Evolutionary conservation across 2,113 vertebrate species (phyloP).

Genomic region (Galeopterus variegatus): DNA sequence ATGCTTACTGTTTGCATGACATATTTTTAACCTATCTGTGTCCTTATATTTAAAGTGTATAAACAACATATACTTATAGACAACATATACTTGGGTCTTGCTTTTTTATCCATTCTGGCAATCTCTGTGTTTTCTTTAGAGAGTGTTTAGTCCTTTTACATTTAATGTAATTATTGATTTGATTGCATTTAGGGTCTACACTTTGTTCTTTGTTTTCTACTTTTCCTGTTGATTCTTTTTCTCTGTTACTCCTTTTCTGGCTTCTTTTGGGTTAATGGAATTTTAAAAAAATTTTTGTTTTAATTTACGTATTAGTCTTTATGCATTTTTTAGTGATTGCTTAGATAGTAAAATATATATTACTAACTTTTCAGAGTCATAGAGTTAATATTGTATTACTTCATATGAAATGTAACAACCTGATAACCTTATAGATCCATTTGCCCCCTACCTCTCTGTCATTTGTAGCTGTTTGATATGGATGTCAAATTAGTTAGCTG

Average conservation of each 20-base stretch:
- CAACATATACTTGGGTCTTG: not conserved
- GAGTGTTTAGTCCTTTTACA: conserved; percentile 6
- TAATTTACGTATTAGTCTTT: not conserved
- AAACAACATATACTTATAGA: not conserved
- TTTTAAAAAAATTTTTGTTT: not conserved
- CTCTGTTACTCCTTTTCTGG: not conserved
- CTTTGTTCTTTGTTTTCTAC: conserved; percentile 34
- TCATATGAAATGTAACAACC: not conserved
- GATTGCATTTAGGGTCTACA: not conserved
- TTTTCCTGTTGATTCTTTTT: not conserved
- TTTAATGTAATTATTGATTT: conserved; percentile 37
- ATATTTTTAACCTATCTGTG: not conserved
- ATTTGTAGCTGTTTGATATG: not conserved
- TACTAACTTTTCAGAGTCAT: conserved; percentile 13
- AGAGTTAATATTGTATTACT: not conserved
- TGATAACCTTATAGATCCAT: not conserved
- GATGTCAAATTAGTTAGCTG: not conserved
- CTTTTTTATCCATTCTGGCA: conserved; percentile 39
- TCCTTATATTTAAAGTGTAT: not conserved
- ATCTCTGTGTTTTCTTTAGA: conserved; percentile 45
- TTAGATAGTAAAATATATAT: conserved; percentile 16
- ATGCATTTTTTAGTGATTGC: not conserved
- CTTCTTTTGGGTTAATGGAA: conserved; percentile 31
- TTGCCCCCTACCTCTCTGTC: not conserved
- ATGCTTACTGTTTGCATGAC: not conserved